Conservation (phyloP, 2,797 vertebrate genomes). For the Fringilla coelebs region DNA sequence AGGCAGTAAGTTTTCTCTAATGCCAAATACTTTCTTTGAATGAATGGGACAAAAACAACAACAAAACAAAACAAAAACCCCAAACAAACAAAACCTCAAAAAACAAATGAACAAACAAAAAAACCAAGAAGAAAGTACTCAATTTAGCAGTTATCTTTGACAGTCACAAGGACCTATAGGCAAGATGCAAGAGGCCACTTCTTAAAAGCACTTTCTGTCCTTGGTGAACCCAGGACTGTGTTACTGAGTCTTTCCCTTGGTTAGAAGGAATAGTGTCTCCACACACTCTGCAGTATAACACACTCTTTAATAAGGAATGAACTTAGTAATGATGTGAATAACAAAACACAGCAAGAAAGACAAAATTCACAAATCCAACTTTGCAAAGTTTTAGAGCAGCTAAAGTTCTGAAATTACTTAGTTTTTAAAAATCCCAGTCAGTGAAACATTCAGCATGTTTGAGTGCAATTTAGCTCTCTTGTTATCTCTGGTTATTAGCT, state of each 20-base stretch:
- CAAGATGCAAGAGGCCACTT: background rate
- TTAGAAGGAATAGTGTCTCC: background rate
- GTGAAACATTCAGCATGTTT: background rate
- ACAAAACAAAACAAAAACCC: background rate
- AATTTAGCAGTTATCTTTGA: background rate
- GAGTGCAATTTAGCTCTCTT: background rate
- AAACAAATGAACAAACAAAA: background rate
- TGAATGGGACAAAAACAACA: background rate
- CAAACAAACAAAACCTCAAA: background rate
- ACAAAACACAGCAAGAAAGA: background rate
- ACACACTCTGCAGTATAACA: background rate
- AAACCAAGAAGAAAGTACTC: background rate
- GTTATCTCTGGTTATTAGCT: background rate
- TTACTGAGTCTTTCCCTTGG: background rate
- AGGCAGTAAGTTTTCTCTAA: background rate
- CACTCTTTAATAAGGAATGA: background rate
- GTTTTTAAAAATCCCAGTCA: background rate
- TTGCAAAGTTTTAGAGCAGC: background rate
- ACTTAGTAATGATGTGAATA: background rate
- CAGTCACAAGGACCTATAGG: background rate
- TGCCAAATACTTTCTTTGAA: background rate
- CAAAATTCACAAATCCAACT: background rate
- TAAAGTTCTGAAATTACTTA: background rate
- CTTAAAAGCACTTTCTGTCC: background rate
- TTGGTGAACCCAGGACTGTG: background rate